Conservation (phyloP, 1,140 invertebrate genomes). For the Drosophila sucinea region DNA sequence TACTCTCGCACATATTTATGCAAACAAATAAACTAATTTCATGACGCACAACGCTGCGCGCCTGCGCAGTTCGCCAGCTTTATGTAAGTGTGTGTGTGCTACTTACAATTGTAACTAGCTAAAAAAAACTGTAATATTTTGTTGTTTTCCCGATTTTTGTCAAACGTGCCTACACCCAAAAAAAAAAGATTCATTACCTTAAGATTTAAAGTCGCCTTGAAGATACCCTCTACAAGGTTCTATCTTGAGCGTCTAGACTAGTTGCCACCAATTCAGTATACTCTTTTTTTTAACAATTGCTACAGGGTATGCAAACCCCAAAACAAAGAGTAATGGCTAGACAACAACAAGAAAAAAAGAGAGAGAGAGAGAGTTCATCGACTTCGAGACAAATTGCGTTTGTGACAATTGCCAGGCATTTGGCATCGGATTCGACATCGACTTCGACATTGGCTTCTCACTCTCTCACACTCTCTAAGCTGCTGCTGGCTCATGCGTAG, state of each 20-base stretch:
- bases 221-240: neutral
- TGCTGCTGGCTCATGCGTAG: conserved; percentile 65
- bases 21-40: conserved; percentile 82
- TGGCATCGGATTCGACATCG: conserved; percentile 52
- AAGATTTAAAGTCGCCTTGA: neutral
- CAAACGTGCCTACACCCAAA: conserved; percentile 77
- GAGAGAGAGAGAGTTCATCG: conserved; percentile 58
- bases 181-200: conserved; percentile 28
- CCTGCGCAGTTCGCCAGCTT: conserved; percentile 67
- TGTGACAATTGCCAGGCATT: conserved; percentile 67
- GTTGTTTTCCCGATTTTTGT: conserved; percentile 43
- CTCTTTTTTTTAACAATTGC: neutral
- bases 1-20: conserved; percentile 64
- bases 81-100: conserved; percentile 53
- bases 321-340: conserved; percentile 9
- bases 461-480: conserved; percentile 32
- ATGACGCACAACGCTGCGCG: conserved; percentile 75
- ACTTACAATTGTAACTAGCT: conserved; percentile 81
- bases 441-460: conserved; percentile 16
- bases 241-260: neutral
- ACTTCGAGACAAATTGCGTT: conserved; percentile 63
- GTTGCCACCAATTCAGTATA: neutral
- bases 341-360: neutral
- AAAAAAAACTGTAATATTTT: conserved; percentile 67
- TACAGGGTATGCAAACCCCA: neutral